Evolutionary conservation across 2,113 vertebrate genomes (phyloP).

Genomic region (Daphoenositta chrysoptera): DNA sequence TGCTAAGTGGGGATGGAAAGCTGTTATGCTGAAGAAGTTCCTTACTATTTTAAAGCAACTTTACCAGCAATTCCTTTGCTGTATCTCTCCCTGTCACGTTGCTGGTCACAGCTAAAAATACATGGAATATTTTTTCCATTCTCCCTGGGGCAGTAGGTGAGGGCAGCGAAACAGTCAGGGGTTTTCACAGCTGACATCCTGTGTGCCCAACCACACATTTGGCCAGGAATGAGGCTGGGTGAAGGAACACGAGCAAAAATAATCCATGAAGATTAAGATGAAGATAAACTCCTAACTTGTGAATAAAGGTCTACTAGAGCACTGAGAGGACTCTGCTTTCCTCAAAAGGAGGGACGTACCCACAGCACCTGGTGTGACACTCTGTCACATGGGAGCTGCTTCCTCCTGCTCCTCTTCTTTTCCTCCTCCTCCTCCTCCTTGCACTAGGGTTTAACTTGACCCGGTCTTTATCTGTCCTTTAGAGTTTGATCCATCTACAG

Average conservation of each 20-base stretch:
- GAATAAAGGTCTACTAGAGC: neutral
- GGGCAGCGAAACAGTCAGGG: neutral
- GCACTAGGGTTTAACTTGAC: neutral
- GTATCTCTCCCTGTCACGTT: neutral
- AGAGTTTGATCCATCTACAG: neutral
- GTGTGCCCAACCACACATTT: neutral
- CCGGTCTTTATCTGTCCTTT: neutral
- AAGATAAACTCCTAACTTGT: neutral
- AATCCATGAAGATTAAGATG: neutral
- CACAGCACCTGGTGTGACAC: neutral
- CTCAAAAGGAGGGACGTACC: neutral
- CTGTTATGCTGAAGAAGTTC: conserved; percentile 24
- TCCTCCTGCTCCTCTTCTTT: neutral
- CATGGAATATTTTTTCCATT: neutral
- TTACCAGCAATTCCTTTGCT: neutral
- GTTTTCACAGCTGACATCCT: neutral
- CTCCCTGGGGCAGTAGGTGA: neutral
- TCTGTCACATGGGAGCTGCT: neutral
- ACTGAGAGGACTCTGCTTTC: neutral
- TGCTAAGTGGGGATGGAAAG: conserved; percentile 23
- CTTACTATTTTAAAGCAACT: conserved; percentile 39
- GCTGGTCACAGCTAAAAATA: conserved; percentile 10
- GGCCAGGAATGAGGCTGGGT: neutral
- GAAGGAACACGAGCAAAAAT: neutral
- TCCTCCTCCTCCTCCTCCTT: neutral